Percentiles rank a stretch among this genome's conserved stretches.
These are phyloP conservation scores for Varecia variegata DNA, from an alignment of 2,797 vertebrate genomes.

Conservation along the genomic window DNA sequence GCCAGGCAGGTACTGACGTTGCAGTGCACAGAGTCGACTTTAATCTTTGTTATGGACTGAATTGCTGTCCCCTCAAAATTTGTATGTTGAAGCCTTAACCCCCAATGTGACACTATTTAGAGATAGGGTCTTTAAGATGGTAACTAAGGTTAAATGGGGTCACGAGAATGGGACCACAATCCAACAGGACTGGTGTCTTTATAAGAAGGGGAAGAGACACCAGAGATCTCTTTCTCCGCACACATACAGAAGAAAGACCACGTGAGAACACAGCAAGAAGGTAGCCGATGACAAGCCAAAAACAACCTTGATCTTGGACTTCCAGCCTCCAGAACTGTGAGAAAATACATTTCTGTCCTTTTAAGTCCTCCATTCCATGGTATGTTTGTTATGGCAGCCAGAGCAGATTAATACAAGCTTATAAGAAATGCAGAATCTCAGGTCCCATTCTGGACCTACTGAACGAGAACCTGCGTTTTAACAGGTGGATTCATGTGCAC, in stretches of 20 bases:
- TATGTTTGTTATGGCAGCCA: not conserved
- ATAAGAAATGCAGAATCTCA: not conserved
- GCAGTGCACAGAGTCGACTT: not conserved
- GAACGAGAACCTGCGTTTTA: not conserved
- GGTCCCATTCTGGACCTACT: not conserved
- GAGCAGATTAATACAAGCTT: not conserved
- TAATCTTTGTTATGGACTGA: not conserved
- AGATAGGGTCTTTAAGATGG: not conserved
- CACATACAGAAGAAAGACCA: not conserved
- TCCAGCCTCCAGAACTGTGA: not conserved
- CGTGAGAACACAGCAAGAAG: not conserved
- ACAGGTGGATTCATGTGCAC: not conserved
- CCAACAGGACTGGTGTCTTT: not conserved
- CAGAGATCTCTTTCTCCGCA: not conserved
- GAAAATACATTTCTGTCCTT: not conserved
- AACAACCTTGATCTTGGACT: not conserved
- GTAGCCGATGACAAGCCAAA: too few species aligned
- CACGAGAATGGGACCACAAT: not conserved
- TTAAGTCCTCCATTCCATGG: not conserved
- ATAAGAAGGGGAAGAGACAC: not conserved
- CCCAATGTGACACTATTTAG: not conserved
- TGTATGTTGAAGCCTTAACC: too few species aligned
- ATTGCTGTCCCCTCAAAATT: too few species aligned
- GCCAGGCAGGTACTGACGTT: not conserved
- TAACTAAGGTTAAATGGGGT: not conserved